Evolutionary conservation across 2,888 invertebrate species (phyloP), one percentile per base, ranked within the genome.

Genomic region (Nymphalis c-album): DNA sequence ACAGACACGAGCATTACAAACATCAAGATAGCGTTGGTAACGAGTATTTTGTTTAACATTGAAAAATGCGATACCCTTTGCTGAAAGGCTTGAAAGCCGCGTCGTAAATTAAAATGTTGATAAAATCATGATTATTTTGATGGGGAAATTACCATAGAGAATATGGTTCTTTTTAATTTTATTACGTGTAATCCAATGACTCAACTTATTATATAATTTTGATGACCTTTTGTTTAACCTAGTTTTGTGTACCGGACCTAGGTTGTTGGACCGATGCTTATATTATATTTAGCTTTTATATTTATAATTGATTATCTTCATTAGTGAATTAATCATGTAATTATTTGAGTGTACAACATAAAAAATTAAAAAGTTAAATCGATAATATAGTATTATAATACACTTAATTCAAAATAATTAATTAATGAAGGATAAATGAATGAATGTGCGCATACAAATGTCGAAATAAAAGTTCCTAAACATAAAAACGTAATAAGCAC

Each of bases 61-160:
- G 68, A 64, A 65, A 69, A 65, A 69, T 69, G 68, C 59, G 64
- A 69, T 65, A 59, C 57, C 61, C 62, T 65, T 65, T 69, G 48
- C 65, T 65, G 55, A 50, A 65, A 68, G 57, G 62, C 58, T 64
- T 63, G 57, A 40, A 57, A 40, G 57, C 57, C 51, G 60, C 55
- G 40, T 50, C 53, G 64, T 68, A 68, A 68, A 68, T 68, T 68
- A 64, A 57, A 22, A n/a, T 17, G 31, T 64, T 22, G 68, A 68
- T 68, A 68, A 64, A 64, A 68, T 68, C 68, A 20, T 55, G 35
- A 46, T 35, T 46, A 61, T 68, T 64, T 64, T 60, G 53, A 55
- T 60, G 47, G 45, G 55, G 45, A 55, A 53, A 65, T 55, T 17
- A 51, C 60, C 35, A 31, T 35, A 47, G 51, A 51, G 51, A 22